Evolutionary conservation across 2,888 invertebrate genomes (phyloP).

Genomic region (Zaprionus lineosus): DNA sequence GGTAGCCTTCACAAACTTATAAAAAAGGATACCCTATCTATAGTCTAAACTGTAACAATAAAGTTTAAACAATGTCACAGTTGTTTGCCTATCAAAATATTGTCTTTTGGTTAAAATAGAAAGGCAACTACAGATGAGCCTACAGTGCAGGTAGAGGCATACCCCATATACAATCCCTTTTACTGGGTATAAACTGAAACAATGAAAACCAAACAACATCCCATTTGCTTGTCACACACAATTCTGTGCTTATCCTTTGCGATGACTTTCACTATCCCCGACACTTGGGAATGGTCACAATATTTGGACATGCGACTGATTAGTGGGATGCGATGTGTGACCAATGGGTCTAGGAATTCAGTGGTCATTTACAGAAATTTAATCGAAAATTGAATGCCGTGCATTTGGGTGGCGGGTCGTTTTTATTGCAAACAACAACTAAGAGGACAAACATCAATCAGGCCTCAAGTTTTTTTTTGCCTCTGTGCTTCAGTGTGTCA

Average conservation of each 20-base stretch:
- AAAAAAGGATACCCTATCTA: no score
- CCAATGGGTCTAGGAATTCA: slow-evolving; percentile 56
- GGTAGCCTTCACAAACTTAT: no score
- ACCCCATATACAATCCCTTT: neutral
- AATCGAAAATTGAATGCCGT: slow-evolving; percentile 73
- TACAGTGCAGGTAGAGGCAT: no score
- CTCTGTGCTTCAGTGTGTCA: slow-evolving; percentile 6
- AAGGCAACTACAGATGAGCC: no score
- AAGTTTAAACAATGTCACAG: no score
- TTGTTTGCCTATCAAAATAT: no score
- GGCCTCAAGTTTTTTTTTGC: slow-evolving; percentile 46
- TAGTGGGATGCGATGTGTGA: slow-evolving; percentile 45
- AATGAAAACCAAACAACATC: slow-evolving; percentile 32
- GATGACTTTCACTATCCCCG: slow-evolving; percentile 56
- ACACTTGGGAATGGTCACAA: slow-evolving; percentile 44
- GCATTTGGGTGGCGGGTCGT: slow-evolving; percentile 17
- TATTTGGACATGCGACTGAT: slow-evolving; percentile 73
- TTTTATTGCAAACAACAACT: slow-evolving; percentile 67
- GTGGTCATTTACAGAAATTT: slow-evolving; percentile 53
- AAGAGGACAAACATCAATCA: slow-evolving; percentile 76
- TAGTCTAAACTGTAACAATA: no score
- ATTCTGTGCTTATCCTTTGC: slow-evolving; percentile 30
- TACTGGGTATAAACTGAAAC: slow-evolving; percentile 3
- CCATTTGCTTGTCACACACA: slow-evolving; percentile 48
- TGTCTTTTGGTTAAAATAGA: no score